Evolutionary conservation across 1,140 invertebrate genomes (phyloP).

Genomic region (Venustaconcha ellipsiformis): DNA sequence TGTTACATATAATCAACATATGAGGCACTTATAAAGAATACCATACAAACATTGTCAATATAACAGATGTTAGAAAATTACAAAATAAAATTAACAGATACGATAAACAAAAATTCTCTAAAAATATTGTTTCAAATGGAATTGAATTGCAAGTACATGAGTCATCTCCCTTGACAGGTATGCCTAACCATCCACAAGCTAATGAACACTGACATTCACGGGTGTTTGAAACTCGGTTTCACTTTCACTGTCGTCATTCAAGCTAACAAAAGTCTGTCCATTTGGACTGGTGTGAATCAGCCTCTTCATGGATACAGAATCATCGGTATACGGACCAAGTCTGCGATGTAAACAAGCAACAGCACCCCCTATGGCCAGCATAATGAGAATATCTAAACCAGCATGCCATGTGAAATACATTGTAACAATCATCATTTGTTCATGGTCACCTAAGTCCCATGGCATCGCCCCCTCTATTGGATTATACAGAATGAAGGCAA

Average conservation of each 20-base stretch:
- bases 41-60: too few relatives aligned
- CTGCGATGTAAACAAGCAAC: constrained; percentile 44
- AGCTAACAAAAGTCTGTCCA: constrained; percentile 46
- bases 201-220: too few relatives aligned
- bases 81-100: too few relatives aligned
- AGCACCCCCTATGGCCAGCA: constrained; percentile 57
- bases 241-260: constrained; percentile 55
- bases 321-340: constrained; percentile 40
- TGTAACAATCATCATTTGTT: constrained; percentile 71
- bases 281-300: constrained; percentile 50
- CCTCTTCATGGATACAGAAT: constrained; percentile 43
- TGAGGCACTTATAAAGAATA: too few relatives aligned
- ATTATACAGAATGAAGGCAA: constrained; percentile 72
- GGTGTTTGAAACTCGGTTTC: constrained; percentile 49
- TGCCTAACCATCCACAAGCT: too few relatives aligned
- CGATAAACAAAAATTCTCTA: too few relatives aligned
- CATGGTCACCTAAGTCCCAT: constrained; percentile 69
- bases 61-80: too few relatives aligned
- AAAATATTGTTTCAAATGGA: too few relatives aligned
- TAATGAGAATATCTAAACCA: constrained; percentile 57
- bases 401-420: constrained; percentile 71
- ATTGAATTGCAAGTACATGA: too few relatives aligned
- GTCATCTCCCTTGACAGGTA: too few relatives aligned
- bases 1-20: too few relatives aligned
- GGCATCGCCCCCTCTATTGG: constrained; percentile 57